Evolutionary conservation across 1,140 invertebrate species (phyloP), one percentile per base, ranked within the genome.

Genomic region (Samia ricini): DNA sequence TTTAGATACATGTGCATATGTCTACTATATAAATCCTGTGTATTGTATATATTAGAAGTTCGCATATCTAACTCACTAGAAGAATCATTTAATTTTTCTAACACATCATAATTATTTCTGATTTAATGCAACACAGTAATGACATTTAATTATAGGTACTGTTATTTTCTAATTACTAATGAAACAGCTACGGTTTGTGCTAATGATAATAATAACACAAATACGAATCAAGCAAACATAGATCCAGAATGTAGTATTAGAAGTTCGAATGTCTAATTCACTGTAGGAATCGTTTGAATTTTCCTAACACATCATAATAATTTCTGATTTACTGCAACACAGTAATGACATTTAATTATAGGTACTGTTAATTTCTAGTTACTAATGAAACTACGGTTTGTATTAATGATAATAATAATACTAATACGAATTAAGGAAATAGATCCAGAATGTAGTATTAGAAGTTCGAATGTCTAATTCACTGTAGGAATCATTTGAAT

Each of bases 71-170:
- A 82, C 71, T 77, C 59, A 76, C 68, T 78, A 76, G 77, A 73
- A 67, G 69, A 80, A 61, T 72, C 55, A 54, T 74, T 72, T 66
- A 67, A 65, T 65, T 64, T 64, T 68, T 68, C 78, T 84, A 83
- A 81, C 71, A 76, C 64, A 71, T 61, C 73, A 70, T 67, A 69
- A 68, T 63, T 69, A 62, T 71, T 42, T 42, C 12, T 42, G 7
- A 8, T 42, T 42, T 10, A 42, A 10, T 15, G n/a, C 33, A 42
- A 15, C 10, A 79, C 51, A 77, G 68, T 74, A 68, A 76, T 71
- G 86, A 87, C 80, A 82, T 83, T 81, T 76, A 69, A 68, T 67
- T 74, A 73, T 85, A 84, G 83, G 82, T 87, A 86, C 83, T 78
- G 75, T 82, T 79, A 65, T 63, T 76, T 75, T 59, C 63, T 67